phyloP scores from a whole-genome alignment of 64 coral and sea anemone genomes.

The Exaiptasia diaphana region DNA sequence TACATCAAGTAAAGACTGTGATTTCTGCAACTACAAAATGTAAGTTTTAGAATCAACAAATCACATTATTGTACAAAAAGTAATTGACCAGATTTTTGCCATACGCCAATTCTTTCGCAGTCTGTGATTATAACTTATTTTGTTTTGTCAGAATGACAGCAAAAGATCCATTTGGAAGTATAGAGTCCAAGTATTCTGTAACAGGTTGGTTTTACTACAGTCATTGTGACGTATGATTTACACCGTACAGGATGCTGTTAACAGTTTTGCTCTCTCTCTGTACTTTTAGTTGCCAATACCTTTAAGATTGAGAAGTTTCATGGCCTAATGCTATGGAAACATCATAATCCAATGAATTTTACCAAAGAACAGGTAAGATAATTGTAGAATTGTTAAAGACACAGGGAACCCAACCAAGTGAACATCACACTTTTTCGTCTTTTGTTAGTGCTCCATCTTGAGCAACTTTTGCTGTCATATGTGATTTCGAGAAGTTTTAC shows the following conservation, averaged over 20 bases:
- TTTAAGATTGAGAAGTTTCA: constrained; percentile 98
- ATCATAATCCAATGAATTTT: constrained; percentile 79
- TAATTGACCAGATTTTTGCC: too few relatives aligned
- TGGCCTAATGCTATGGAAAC: constrained; percentile 72
- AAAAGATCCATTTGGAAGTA: constrained; percentile 51
- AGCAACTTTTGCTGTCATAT: too few relatives aligned
- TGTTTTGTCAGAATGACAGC: constrained; percentile 51
- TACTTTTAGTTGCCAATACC: constrained; percentile 80
- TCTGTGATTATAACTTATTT: too few relatives aligned
- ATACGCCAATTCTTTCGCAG: too few relatives aligned
- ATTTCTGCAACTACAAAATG: constrained; percentile 54
- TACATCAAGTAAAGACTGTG: constrained; percentile 32
- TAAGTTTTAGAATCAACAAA: too few relatives aligned
- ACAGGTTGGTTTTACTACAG: neutral
- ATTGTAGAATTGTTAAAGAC: too few relatives aligned
- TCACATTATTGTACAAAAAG: too few relatives aligned
- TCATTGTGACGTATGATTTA: too few relatives aligned
- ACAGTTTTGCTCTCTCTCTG: neutral
- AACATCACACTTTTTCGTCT: too few relatives aligned
- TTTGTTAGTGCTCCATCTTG: too few relatives aligned
- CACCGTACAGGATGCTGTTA: neutral
- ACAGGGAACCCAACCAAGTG: neutral
- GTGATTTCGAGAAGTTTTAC: too few relatives aligned
- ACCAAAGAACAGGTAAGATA: constrained; percentile 68
- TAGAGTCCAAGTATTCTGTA: constrained; percentile 38